These are phyloP conservation scores for Trachelus troglodyta DNA, from an alignment of 2,888 invertebrate species.

Conservation along the genomic window DNA sequence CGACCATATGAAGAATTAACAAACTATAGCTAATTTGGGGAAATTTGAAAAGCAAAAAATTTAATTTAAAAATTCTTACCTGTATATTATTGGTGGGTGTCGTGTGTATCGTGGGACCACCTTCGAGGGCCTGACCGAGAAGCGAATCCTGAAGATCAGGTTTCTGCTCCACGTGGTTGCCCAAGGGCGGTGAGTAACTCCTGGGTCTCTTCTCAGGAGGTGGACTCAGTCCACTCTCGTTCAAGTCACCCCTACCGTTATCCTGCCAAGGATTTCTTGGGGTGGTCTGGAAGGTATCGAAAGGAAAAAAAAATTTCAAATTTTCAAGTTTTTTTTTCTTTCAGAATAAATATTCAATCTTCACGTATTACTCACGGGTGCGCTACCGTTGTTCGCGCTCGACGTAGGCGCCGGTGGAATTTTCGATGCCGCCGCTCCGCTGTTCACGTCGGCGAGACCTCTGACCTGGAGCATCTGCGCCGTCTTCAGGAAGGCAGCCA, in stretches of 20 bases:
- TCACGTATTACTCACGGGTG: constrained; percentile 72
- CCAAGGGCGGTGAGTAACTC: constrained; percentile 61
- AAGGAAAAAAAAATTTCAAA: constrained; percentile 15
- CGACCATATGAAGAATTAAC: constrained; percentile 3
- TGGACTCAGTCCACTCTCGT: constrained; percentile 70
- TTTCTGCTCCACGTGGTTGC: constrained; percentile 60
- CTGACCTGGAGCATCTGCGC: constrained; percentile 89
- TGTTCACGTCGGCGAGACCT: constrained; percentile 84
- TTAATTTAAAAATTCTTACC: constrained; percentile 44
- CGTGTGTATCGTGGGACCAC: constrained; percentile 75
- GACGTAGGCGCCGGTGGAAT: constrained; percentile 52
- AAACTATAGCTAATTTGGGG: not conserved
- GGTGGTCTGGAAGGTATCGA: constrained; percentile 66
- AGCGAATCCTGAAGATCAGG: constrained; percentile 79
- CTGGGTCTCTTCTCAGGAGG: constrained; percentile 67
- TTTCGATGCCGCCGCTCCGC: constrained; percentile 61
- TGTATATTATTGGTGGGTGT: constrained; percentile 59
- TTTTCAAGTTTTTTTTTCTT: not conserved
- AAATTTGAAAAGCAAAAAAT: not conserved
- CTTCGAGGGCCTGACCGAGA: constrained; percentile 82
- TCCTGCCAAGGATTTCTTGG: constrained; percentile 75
- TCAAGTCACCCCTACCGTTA: constrained; percentile 68
- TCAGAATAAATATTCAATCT: not conserved
- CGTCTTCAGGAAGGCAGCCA: constrained; percentile 87
- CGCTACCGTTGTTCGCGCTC: constrained; percentile 74